Base-by-base conservation (phyloP, 2,888 invertebrate species). In the Dusona sp. region DNA sequence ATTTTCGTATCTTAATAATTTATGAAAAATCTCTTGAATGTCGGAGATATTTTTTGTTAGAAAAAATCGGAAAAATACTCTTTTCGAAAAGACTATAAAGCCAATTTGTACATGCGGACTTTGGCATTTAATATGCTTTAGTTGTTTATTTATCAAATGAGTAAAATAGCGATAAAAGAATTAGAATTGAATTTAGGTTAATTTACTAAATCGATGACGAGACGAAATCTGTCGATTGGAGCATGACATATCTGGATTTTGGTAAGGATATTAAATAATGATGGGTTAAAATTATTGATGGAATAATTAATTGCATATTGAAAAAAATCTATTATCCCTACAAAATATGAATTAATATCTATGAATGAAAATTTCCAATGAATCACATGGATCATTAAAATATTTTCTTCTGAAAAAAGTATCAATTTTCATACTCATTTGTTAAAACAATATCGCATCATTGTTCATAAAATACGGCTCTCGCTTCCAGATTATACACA, bases 401-500 rank as follows among this genome's bases (percentile, higher is more conserved):
- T 54, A 54, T 54, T 54, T 54, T 3, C 22, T 9, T 9, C 9
- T 54, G 0, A 9, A 11, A 54, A 11, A 22, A 19, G 22, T 22
- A 9, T 57, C 8, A 22, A 29, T 57, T 29, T 13, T 29, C 19
- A 19, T 48, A 16, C 7, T 36, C 19, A 68, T 68, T 67, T 67
- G 36, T n/a, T n/a, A 42, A 22, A 68, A 22, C 11, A 22, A 42
- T 22, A 7, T 2, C 9, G n/a, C n/a, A 13, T 33, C 11, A 29
- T 29, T 33, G 42, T 8, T 42, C 22, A 22, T 68, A 51, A 7
- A 36, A 33, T 72, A 51, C 19, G 33, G 19, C 22, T 38, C 25
- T 68, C 13, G 8, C 36, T 42, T 65, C n/a, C n/a, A 36, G 42
- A 42, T 72, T 51, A 70, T 70, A 72, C 8, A 45, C n/a, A 6